phyloP scores from a whole-genome alignment of 2,888 invertebrate genomes.

The Steinernema carpocapsae region DNA sequence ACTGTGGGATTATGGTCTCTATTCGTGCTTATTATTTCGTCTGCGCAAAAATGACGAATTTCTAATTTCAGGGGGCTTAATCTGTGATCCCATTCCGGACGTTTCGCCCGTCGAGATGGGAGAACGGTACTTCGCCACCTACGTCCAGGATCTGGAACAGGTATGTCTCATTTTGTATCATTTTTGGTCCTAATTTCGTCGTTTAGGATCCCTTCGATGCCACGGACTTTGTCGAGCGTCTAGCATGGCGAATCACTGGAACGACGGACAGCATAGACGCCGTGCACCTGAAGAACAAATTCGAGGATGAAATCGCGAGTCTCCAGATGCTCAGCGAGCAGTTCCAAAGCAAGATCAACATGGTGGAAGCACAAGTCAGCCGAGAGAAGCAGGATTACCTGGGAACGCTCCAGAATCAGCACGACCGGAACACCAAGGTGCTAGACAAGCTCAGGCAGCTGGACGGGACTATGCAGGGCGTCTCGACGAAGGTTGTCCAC shows the following conservation, averaged over 20 bases:
- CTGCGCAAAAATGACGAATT: too few species aligned
- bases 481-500: slow-evolving; percentile 95
- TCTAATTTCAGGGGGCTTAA: too few species aligned
- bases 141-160: slow-evolving; percentile 68
- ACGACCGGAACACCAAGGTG: slow-evolving; percentile 63
- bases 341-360: slow-evolving; percentile 64
- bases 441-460: slow-evolving; percentile 74
- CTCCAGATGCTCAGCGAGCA: slow-evolving; percentile 67
- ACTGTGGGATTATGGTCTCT: too few species aligned
- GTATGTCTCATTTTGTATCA: slow-evolving; percentile 42
- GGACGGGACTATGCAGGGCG: slow-evolving; percentile 92
- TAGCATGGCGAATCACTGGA: slow-evolving; percentile 87
- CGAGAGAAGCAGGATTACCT: slow-evolving; percentile 66
- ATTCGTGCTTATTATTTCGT: too few species aligned
- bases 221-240: slow-evolving; percentile 93
- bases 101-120: slow-evolving; percentile 37
- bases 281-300: slow-evolving; percentile 58
- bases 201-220: slow-evolving; percentile 91
- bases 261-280: slow-evolving; percentile 48
- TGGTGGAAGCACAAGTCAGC: slow-evolving; percentile 61
- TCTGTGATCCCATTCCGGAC: background rate
- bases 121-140: slow-evolving; percentile 62
- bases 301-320: slow-evolving; percentile 68
- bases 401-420: slow-evolving; percentile 58
- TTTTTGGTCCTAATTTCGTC: slow-evolving; percentile 7